Base-by-base conservation (phyloP, 2,888 invertebrate genomes). In the Cheilosia vernalis region DNA sequence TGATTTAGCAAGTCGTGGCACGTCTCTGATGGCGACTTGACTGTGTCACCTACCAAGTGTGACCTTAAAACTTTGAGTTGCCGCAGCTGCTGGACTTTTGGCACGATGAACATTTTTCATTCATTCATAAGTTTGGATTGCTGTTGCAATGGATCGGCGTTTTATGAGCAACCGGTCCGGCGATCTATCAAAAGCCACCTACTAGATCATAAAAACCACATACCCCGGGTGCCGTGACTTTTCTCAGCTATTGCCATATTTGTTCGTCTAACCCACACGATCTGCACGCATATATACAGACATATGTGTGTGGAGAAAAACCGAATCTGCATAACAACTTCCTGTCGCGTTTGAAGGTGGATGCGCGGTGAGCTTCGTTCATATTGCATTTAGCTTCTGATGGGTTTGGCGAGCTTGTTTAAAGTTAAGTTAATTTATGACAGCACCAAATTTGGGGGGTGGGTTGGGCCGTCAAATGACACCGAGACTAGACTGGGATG, bases 241-340 rank as follows among this genome's bases (percentile, higher is more conserved):
- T 80, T 74, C 61, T 80, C 74, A 74, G 67, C 80, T 80, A 61
- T 74, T 61, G 67, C 80, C 80, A 80, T 80, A 80, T 80, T 74
- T 74, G 80, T 58, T 37, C 67, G 56, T 67, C 74, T 19, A 67
- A 9, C 80, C 80, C 80, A 80, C 80, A 74, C 61, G 53, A 44
- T 44, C 40, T 1, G 19, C 2, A 2, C 15, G 15, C 4, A 10
- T 13, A 19, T 4, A 27, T 27, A 27, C 4, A 40, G 49, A 61
- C 40, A n/a, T 9, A 9, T 27, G 5, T 6, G 27, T 5, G 3
- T 9, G 19, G 15, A 24, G 40, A 21, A 49, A 49, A 64, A 64
- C 44, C 13, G 67, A 74, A 67, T 70, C 61, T 56, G 66, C 80
- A 80, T 67, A 80, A 55, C 67, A 74, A 80, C 80, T 80, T 80